Evolutionary conservation across 2,113 vertebrate genomes (phyloP).

Genomic region (Thomomys bottae): DNA sequence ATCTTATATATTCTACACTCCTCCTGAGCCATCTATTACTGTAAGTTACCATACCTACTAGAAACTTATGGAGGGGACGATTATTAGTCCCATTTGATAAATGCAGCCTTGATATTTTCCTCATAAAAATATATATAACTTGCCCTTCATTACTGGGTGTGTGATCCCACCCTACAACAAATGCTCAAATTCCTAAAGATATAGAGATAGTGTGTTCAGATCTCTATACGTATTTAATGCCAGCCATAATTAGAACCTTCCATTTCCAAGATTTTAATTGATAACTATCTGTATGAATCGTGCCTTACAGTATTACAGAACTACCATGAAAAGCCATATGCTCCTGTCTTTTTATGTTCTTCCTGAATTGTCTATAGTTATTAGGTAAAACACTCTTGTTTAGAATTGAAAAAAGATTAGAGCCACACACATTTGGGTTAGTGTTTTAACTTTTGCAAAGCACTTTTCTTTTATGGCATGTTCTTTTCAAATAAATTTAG

Average conservation of each 20-base stretch:
- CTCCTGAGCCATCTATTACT: not conserved
- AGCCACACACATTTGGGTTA: not conserved
- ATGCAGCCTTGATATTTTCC: not conserved
- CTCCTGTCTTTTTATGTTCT: not conserved
- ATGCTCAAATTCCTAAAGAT: conserved; percentile 1
- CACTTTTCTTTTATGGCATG: not conserved
- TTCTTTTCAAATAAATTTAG: not conserved
- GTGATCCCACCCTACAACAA: not conserved
- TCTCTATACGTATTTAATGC: not conserved
- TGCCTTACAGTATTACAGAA: not conserved
- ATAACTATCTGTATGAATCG: not conserved
- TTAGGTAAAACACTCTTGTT: not conserved
- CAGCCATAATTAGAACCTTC: not conserved
- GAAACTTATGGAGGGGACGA: not conserved
- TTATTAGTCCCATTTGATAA: not conserved
- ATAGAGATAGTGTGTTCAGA: not conserved
- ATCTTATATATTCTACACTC: not conserved
- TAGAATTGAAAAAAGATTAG: conserved; percentile 25
- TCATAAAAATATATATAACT: not conserved
- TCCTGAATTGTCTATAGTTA: not conserved
- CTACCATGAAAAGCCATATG: not conserved
- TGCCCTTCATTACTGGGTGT: not conserved
- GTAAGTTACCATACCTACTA: not conserved
- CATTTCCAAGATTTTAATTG: not conserved
- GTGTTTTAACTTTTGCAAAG: not conserved